Evolutionary conservation across 2,888 invertebrate genomes (phyloP).

Genomic region (Trypoxylon attenuatum): DNA sequence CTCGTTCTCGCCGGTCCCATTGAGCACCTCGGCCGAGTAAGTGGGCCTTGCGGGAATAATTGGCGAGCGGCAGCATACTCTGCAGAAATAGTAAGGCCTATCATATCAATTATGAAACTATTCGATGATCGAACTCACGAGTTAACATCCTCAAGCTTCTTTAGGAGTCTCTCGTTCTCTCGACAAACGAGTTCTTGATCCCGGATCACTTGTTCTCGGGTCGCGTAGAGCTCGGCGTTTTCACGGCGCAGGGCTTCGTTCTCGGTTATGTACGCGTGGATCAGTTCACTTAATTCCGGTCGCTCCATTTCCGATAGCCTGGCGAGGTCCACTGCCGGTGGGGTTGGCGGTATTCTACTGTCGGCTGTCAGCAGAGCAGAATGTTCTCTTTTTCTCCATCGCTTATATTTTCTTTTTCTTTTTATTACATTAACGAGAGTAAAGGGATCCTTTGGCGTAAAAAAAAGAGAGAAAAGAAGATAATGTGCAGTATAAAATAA

Average conservation of each 20-base stretch:
- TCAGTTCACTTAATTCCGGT: slow-evolving; percentile 87
- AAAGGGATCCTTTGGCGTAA: no score
- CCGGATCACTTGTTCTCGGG: slow-evolving; percentile 86
- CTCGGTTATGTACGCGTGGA: slow-evolving; percentile 90
- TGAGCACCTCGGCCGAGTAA: slow-evolving; percentile 78
- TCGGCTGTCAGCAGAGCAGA: no score
- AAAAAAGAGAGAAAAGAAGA: neutral
- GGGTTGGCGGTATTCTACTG: slow-evolving; percentile 73
- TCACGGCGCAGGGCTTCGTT: slow-evolving; percentile 87
- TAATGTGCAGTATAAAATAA: no score
- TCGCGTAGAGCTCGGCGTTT: slow-evolving; percentile 88
- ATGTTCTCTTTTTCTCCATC: no score
- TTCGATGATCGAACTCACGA: slow-evolving; percentile 80
- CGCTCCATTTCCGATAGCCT: slow-evolving; percentile 85
- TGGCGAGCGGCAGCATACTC: slow-evolving; percentile 88
- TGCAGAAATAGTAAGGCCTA: slow-evolving; percentile 29
- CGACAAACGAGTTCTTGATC: slow-evolving; percentile 93
- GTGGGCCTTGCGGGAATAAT: slow-evolving; percentile 86
- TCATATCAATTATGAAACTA: slow-evolving; percentile 26
- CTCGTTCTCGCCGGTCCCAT: slow-evolving; percentile 61
- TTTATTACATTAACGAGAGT: no score
- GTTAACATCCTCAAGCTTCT: slow-evolving; percentile 92
- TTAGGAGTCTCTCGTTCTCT: slow-evolving; percentile 91
- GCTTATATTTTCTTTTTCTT: no score
- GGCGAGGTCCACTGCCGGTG: slow-evolving; percentile 82